Percentiles rank a stretch among this genome's conserved stretches.
Evolutionary conservation across 1,140 invertebrate species (phyloP).

Genomic region (Drosophila murphyi): DNA sequence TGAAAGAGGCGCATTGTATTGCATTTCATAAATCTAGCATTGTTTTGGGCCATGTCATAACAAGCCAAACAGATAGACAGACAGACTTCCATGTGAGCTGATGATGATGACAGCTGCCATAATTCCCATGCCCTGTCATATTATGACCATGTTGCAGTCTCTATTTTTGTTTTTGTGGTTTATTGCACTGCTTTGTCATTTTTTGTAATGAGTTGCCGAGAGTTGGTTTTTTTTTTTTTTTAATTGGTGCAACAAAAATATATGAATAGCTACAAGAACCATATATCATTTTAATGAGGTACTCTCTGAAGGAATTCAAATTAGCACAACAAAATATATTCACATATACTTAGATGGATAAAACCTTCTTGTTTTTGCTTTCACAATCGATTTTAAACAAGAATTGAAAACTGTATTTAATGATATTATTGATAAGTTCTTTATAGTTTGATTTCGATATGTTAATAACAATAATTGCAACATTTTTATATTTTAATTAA

Average conservation of each 20-base stretch:
- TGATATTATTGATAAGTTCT: too few species aligned
- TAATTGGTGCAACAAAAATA: background rate
- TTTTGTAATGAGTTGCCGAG: background rate
- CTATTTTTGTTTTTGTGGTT: background rate
- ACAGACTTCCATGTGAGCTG: slow-evolving; percentile 8
- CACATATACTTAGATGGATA: too few species aligned
- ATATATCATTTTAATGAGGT: too few species aligned
- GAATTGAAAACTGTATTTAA: too few species aligned
- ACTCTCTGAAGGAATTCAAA: too few species aligned
- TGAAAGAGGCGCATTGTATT: slow-evolving; percentile 9
- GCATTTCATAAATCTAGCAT: slow-evolving; percentile 73
- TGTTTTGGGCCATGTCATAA: slow-evolving; percentile 66
- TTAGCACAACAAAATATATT: too few species aligned
- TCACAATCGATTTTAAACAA: too few species aligned
- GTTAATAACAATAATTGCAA: too few species aligned
- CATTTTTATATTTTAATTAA: slow-evolving; percentile 6
- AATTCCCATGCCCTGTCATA: slow-evolving; percentile 32
- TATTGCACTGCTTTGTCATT: slow-evolving; percentile 14
- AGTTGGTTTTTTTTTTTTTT: background rate
- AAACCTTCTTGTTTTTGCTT: too few species aligned
- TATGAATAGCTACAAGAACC: too few species aligned
- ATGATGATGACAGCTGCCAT: slow-evolving; percentile 47
- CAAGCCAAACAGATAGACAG: slow-evolving; percentile 15
- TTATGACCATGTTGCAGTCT: slow-evolving; percentile 16
- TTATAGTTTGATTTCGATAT: too few species aligned